phyloP scores from a whole-genome alignment of 1,140 invertebrate genomes.

The Sitobion miscanthi region DNA sequence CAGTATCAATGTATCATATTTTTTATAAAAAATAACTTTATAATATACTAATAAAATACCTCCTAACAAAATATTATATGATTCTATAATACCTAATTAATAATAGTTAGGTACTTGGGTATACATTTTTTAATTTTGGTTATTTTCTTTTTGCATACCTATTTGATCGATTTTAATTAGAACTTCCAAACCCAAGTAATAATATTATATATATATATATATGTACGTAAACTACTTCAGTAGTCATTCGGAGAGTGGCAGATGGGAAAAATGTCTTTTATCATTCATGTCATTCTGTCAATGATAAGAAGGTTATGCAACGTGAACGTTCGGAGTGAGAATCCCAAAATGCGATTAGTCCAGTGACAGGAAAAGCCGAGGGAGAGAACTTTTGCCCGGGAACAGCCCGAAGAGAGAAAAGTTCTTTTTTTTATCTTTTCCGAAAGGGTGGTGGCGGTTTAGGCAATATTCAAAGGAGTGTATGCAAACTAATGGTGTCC shows the following conservation, averaged over 20 bases:
- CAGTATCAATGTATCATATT: too few relatives aligned
- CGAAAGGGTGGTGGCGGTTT: background rate
- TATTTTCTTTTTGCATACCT: background rate
- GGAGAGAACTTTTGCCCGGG: slow-evolving; percentile 21
- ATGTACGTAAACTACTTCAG: background rate
- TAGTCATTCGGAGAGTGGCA: background rate
- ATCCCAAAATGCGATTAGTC: slow-evolving; percentile 41
- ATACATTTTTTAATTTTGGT: background rate
- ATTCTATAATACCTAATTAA: too few relatives aligned
- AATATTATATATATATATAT: background rate
- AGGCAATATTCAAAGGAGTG: slow-evolving; percentile 16
- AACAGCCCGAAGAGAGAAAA: background rate
- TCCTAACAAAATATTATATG: too few relatives aligned
- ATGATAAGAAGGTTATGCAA: slow-evolving; percentile 4
- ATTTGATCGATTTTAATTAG: background rate
- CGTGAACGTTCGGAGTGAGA: background rate
- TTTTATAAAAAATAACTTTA: background rate
- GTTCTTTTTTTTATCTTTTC: slow-evolving; percentile 6
- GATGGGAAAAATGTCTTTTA: slow-evolving; percentile 15
- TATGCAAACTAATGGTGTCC: slow-evolving; percentile 34
- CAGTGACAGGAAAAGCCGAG: slow-evolving; percentile 21
- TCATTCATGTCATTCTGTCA: slow-evolving; percentile 6
- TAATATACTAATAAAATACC: background rate
- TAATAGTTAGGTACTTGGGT: too few relatives aligned
- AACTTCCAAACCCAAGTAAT: background rate